Evolutionary conservation across 30 jellyfish, hydroid and myxozoan species (phyloP).

Genomic region (Cassiopea andromeda): DNA sequence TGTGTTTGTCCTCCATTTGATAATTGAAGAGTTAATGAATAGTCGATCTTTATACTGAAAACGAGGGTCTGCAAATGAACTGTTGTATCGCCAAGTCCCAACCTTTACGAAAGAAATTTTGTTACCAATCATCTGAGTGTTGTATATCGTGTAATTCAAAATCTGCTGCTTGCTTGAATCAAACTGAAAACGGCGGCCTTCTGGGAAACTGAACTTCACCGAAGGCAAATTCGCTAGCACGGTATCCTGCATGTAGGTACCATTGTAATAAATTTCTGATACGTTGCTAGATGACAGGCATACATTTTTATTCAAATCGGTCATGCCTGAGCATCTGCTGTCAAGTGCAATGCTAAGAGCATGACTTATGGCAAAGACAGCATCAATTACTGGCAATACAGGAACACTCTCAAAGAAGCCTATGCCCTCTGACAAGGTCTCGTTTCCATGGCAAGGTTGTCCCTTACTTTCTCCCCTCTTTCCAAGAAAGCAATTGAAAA

Average conservation of each 20-base stretch:
- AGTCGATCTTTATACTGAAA: constrained; percentile 7
- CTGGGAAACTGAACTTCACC: constrained; percentile 2
- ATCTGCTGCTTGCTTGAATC: constrained; percentile 16
- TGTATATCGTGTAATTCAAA: constrained; percentile 33
- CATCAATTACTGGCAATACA: constrained; percentile 74
- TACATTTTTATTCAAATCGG: not conserved
- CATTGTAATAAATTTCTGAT: not conserved
- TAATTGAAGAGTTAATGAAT: not conserved
- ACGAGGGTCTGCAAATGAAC: not conserved
- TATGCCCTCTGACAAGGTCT: constrained; percentile 27
- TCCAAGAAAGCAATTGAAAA: constrained; percentile 59
- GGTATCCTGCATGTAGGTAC: not conserved
- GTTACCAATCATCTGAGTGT: constrained; percentile 13
- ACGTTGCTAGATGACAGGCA: not conserved
- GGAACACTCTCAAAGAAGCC: constrained; percentile 65
- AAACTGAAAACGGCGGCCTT: constrained; percentile 20
- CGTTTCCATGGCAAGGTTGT: constrained; percentile 4
- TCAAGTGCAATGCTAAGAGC: constrained; percentile 16
- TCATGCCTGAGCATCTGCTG: constrained; percentile 1
- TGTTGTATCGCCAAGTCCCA: constrained; percentile 39
- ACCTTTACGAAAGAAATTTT: not conserved
- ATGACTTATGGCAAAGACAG: constrained; percentile 27
- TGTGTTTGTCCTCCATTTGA: constrained; percentile 30
- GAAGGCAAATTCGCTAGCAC: constrained; percentile 1
- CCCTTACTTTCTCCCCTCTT: not conserved